These are phyloP conservation scores for Eptatretus burgeri DNA, from an alignment of 2,113 vertebrate genomes.

Conservation along the genomic window DNA sequence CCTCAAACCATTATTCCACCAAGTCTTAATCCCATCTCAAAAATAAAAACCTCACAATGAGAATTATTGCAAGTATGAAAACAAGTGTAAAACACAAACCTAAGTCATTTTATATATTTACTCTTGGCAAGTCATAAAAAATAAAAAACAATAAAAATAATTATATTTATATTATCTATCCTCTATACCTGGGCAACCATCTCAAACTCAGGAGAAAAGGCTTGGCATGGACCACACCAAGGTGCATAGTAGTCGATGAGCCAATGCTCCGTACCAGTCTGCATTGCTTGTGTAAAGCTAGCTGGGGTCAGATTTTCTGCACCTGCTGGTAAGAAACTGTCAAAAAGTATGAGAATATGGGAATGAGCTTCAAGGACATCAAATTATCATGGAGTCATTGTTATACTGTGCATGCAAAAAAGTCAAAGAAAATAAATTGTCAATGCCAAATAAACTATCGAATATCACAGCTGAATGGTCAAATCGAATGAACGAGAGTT, in stretches of 20 bases:
- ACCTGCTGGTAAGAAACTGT: constrained; percentile 39
- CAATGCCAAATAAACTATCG: background rate
- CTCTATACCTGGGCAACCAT: constrained; percentile 43
- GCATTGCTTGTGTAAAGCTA: constrained; percentile 38
- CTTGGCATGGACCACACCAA: constrained; percentile 84
- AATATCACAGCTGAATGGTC: too few relatives aligned
- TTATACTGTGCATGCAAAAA: constrained; percentile 4
- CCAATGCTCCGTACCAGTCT: constrained; percentile 53
- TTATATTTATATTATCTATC: background rate
- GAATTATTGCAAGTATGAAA: too few relatives aligned
- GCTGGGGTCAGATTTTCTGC: constrained; percentile 50
- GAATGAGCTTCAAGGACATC: background rate
- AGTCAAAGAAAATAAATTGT: background rate
- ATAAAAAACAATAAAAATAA: background rate
- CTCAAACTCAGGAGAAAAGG: constrained; percentile 85
- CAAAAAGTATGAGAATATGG: background rate
- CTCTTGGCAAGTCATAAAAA: background rate
- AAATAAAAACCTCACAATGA: background rate
- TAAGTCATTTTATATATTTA: background rate
- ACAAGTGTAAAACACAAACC: too few relatives aligned
- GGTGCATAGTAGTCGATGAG: constrained; percentile 81
- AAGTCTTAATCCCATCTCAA: background rate
- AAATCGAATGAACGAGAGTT: too few relatives aligned
- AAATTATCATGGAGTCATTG: background rate
- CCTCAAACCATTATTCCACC: too few relatives aligned